Base-by-base conservation (phyloP, 2,888 invertebrate species). In the Leptura quadrifasciata region DNA sequence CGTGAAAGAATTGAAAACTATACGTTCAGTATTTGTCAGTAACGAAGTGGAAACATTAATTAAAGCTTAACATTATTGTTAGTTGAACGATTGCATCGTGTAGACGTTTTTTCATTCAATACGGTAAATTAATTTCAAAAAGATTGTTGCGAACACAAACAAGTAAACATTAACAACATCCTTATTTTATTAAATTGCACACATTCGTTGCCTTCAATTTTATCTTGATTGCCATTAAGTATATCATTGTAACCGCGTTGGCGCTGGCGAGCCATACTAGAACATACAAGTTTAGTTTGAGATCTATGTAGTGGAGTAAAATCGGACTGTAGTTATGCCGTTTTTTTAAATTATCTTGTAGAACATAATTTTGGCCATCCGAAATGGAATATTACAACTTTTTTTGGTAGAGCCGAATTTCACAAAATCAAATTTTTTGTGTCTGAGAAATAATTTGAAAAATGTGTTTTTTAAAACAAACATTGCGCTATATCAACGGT, bases 181-280 rank as follows among this genome's bases (percentile, higher is more conserved):
- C 39, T 39, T 39, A 39, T 39, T 39, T 39, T 39, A 39, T 39
- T 39, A 39, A 39, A 39, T 39, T 39, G 39, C 39, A 39, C 39
- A 39, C 39, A 39, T 39, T 39, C 39, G 12, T 39, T 39, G 39
- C 15, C 39, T 39, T 39, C 39, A 39, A 10, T 39, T 39, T 39
- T 39, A 39, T 39, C 39, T 39, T 39, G 39, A 39, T 39, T 39
- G 39, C 12, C 12, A 6, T 39, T 39, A 3, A 39, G 39, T 12
- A 12, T 12, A 15, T 39, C 10, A 39, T 39, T 39, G 10, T 12
- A 39, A 39, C 2, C 39, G 39, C 15, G 39, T 3, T 39, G 12
- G 12, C 39, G 39, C 10, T 12, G 6, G 12, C 39, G 15, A 39
- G 39, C 39, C 27, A 5, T 8, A 0, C 6, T 31, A 0, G 27